These are phyloP conservation scores for Chiloscyllium plagiosum DNA, from an alignment of 2,113 vertebrate genomes.

Conservation along the genomic window DNA sequence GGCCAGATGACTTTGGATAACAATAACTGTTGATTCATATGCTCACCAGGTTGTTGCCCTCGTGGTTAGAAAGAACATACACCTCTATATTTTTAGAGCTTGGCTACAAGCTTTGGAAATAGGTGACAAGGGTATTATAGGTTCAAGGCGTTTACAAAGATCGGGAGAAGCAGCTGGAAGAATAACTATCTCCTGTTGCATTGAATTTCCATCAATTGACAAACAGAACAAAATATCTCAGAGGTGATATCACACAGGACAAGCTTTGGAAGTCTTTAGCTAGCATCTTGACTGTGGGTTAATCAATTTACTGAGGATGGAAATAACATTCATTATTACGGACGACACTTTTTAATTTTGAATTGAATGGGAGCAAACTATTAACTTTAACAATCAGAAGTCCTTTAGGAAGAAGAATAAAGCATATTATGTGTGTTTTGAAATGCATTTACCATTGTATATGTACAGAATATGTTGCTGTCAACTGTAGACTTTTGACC, in stretches of 20 bases:
- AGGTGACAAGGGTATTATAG: no score
- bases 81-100: not conserved
- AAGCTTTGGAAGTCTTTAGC: not conserved
- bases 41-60: not conserved
- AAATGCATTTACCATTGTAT: not conserved
- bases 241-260: not conserved
- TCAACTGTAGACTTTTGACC: conserved; percentile 20
- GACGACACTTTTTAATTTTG: not conserved
- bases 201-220: not conserved
- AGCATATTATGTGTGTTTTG: not conserved
- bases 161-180: not conserved
- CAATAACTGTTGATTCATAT: not conserved
- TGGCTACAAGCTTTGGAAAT: not conserved
- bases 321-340: not conserved
- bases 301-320: not conserved
- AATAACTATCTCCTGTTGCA: not conserved
- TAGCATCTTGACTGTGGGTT: not conserved
- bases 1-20: not conserved
- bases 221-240: not conserved
- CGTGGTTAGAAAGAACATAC: not conserved
- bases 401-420: not conserved
- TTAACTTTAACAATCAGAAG: not conserved
- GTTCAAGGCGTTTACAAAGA: no score
- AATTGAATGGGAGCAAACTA: not conserved
- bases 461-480: not conserved